phyloP scores from a whole-genome alignment of 2,888 invertebrate genomes.

The Agriopis leucophaearia region DNA sequence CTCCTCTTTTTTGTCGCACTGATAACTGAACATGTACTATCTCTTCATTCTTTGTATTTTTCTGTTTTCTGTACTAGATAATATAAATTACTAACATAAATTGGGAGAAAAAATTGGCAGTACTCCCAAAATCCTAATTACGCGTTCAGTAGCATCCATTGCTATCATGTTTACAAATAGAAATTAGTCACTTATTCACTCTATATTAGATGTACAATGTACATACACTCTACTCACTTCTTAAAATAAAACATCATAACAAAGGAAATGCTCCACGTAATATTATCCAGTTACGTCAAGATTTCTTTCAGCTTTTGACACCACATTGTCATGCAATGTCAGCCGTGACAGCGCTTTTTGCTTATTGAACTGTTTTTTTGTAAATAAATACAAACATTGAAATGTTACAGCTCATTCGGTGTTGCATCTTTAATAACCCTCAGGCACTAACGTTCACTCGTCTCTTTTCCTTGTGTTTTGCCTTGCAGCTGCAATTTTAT shows the following conservation, averaged over 20 bases:
- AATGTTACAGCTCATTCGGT: slow-evolving; percentile 63
- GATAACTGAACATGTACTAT: no score
- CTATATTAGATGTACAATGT: background rate
- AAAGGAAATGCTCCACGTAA: slow-evolving; percentile 5
- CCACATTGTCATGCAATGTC: slow-evolving; percentile 36
- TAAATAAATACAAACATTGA: slow-evolving; percentile 53
- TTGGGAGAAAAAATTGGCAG: slow-evolving; percentile 3
- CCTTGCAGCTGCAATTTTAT: slow-evolving; percentile 59
- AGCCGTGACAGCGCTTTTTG: slow-evolving; percentile 42
- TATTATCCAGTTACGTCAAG: slow-evolving; percentile 15
- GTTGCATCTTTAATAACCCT: slow-evolving; percentile 65
- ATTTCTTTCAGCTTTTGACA: slow-evolving; percentile 23
- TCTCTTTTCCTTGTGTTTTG: slow-evolving; percentile 42
- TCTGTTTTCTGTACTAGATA: no score
- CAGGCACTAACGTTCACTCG: slow-evolving; percentile 59
- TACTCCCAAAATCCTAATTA: background rate
- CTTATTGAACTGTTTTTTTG: slow-evolving; percentile 50
- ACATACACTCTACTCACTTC: slow-evolving; percentile 1
- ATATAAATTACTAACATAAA: no score
- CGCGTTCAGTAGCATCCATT: background rate
- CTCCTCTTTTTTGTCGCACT: no score
- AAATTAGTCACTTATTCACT: slow-evolving; percentile 10
- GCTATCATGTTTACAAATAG: slow-evolving; percentile 18
- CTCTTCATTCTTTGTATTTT: no score
- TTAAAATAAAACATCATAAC: slow-evolving; percentile 27